These are phyloP conservation scores for Geopemphigus sp. DNA, from an alignment of 1,140 invertebrate genomes.

Conservation along the genomic window DNA sequence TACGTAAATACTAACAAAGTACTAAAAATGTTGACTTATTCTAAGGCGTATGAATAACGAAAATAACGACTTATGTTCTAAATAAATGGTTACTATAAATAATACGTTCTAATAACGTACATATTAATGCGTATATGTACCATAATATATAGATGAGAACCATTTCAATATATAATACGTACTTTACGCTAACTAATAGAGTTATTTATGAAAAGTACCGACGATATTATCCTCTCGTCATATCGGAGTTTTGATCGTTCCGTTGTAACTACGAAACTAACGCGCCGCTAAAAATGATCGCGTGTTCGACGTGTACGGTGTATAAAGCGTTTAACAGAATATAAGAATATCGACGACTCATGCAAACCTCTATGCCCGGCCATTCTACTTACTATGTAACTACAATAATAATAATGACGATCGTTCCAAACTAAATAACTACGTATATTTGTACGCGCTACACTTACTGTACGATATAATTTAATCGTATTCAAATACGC, in stretches of 20 bases:
- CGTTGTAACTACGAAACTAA: no score
- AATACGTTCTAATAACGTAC: background rate
- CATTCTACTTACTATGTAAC: background rate
- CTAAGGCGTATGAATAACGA: background rate
- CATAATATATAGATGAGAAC: no score
- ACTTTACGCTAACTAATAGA: constrained; percentile 17
- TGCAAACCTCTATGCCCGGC: constrained; percentile 2
- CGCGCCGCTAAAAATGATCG: background rate
- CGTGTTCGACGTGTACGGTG: background rate
- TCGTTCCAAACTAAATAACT: no score
- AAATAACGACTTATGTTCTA: background rate
- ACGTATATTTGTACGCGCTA: background rate
- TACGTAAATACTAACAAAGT: background rate
- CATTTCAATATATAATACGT: no score
- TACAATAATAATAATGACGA: background rate
- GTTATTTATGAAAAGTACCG: background rate
- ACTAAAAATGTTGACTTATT: background rate
- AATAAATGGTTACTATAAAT: background rate
- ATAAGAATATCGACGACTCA: constrained; percentile 16
- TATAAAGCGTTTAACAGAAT: constrained; percentile 7
- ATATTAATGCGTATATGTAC: background rate
- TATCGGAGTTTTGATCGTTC: constrained; percentile 5
- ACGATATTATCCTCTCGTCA: constrained; percentile 19
- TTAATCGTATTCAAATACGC: constrained; percentile 33
- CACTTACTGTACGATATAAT: background rate